phyloP scores from a whole-genome alignment of 2,888 invertebrate species.

The Platycheirus albimanus region DNA sequence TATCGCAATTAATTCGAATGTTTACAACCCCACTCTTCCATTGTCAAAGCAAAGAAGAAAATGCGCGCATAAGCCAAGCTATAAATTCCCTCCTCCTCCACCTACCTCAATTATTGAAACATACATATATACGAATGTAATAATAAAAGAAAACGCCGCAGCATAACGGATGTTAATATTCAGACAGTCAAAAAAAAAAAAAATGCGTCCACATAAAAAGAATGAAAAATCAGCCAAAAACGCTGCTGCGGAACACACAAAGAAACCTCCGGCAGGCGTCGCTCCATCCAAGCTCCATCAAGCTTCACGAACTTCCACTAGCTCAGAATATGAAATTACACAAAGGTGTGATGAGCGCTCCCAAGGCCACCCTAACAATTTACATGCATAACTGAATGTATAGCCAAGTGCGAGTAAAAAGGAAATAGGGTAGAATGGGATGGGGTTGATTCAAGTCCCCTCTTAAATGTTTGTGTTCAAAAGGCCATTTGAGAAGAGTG shows the following conservation, averaged over 20 bases:
- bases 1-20: slow-evolving; percentile 73
- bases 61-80: slow-evolving; percentile 50
- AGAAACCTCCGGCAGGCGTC: not conserved
- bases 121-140: too few relatives aligned
- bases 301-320: too few relatives aligned
- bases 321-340: slow-evolving; percentile 54
- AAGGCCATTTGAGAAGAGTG: slow-evolving; percentile 36
- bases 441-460: slow-evolving; percentile 10
- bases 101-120: slow-evolving; percentile 38
- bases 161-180: slow-evolving; percentile 68
- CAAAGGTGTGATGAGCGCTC: slow-evolving; percentile 65
- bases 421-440: too few relatives aligned
- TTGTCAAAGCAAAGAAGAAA: slow-evolving; percentile 2
- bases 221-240: slow-evolving; percentile 53
- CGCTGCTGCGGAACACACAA: slow-evolving; percentile 60
- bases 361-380: slow-evolving; percentile 62
- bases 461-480: slow-evolving; percentile 23
- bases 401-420: slow-evolving; percentile 13
- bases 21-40: slow-evolving; percentile 60
- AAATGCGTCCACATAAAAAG: slow-evolving; percentile 40
- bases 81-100: slow-evolving; percentile 38
- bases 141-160: slow-evolving; percentile 40
- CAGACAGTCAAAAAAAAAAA: slow-evolving; percentile 45
- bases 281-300: too few relatives aligned
- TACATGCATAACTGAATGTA: slow-evolving; percentile 68